Conservation (phyloP, 2,797 vertebrate genomes). For the Thunnus albacares region DNA sequence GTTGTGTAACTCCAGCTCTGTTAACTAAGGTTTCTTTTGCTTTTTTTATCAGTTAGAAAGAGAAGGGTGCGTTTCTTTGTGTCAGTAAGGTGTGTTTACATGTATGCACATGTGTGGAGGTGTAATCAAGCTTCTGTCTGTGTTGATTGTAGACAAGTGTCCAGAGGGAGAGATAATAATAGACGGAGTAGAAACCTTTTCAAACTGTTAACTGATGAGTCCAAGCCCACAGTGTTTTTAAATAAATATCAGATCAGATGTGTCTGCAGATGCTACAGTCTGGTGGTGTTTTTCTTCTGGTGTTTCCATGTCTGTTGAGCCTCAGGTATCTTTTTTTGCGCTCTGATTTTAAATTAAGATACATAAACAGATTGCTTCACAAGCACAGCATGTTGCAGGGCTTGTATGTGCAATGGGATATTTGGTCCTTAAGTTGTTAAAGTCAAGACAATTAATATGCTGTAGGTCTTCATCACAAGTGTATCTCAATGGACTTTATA, state of each 20-base stretch:
- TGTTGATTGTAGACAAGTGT: slow-evolving; percentile 53
- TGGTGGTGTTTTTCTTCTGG: slow-evolving; percentile 23
- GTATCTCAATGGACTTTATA: slow-evolving; percentile 8
- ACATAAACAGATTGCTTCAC: not conserved
- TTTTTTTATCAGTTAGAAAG: slow-evolving; percentile 48
- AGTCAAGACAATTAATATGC: slow-evolving; percentile 25
- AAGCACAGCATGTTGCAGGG: not conserved
- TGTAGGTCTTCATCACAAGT: slow-evolving; percentile 9
- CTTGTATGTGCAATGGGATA: not conserved
- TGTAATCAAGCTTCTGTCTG: slow-evolving; percentile 51
- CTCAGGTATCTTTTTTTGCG: slow-evolving; percentile 2
- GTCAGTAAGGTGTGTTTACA: slow-evolving; percentile 50
- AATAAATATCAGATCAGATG: slow-evolving; percentile 33
- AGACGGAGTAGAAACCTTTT: slow-evolving; percentile 49
- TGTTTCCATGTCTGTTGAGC: slow-evolving; percentile 3
- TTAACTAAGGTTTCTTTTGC: slow-evolving; percentile 70
- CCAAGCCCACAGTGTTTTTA: slow-evolving; percentile 40
- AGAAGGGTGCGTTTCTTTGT: slow-evolving; percentile 36
- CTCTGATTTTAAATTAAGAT: not conserved
- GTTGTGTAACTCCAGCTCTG: slow-evolving; percentile 84
- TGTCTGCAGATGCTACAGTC: slow-evolving; percentile 39
- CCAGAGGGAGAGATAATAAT: slow-evolving; percentile 55
- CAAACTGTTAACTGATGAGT: slow-evolving; percentile 41
- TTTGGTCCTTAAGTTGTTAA: slow-evolving; percentile 1
- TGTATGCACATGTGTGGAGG: slow-evolving; percentile 58